Conservation (phyloP, 2,113 vertebrate species). For the Canis aureus region DNA sequence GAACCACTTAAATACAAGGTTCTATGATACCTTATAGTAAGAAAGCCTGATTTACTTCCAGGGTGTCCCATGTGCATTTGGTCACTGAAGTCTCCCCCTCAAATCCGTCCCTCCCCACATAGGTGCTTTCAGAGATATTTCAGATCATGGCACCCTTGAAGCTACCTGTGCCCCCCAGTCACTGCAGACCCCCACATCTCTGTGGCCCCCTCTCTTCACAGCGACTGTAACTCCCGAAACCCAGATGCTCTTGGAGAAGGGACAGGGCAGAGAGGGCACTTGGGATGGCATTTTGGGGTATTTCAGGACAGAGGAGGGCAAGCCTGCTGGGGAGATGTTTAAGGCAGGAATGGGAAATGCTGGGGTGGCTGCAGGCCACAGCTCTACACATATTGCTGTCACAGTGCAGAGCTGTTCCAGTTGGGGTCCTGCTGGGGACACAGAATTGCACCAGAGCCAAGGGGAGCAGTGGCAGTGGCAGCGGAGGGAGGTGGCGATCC, state of each 20-base stretch:
- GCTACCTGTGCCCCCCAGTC: not conserved
- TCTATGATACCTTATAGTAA: not conserved
- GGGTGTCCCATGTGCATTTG: not conserved
- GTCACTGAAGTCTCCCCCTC: not conserved
- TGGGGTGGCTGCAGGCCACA: not conserved
- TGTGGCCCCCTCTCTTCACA: not conserved
- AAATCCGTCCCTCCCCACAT: accelerated
- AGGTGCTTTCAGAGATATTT: not conserved
- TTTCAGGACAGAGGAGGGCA: not conserved
- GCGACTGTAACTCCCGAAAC: not conserved
- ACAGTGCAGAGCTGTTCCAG: accelerated
- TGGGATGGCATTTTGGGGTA: not conserved
- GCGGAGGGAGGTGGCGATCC: not conserved
- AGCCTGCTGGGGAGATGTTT: not conserved
- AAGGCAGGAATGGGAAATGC: not conserved
- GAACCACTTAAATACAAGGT: not conserved
- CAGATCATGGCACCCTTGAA: not conserved
- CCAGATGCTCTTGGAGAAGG: not conserved
- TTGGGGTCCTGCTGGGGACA: not conserved
- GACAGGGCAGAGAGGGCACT: not conserved
- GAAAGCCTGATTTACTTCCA: not conserved
- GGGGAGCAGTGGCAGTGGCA: accelerated
- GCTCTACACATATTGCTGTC: not conserved
- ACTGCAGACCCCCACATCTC: not conserved
- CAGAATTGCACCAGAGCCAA: not conserved